A percentile compares a stretch with the other conserved stretches of the same genome.
Evolutionary conservation across 2,113 vertebrate genomes (phyloP).

Genomic region (Tiliqua scincoides): DNA sequence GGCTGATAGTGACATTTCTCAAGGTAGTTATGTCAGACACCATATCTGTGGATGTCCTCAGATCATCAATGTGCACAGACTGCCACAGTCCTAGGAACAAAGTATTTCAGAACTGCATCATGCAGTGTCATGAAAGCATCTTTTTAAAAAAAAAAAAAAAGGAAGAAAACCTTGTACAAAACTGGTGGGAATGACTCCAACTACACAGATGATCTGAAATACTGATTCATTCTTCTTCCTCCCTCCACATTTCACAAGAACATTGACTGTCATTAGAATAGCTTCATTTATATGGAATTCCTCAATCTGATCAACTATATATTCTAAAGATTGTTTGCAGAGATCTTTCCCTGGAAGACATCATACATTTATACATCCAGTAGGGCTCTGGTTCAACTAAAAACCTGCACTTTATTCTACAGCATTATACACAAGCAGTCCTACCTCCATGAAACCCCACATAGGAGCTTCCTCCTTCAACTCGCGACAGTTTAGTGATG

Average conservation of each 20-base stretch:
- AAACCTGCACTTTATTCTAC: neutral
- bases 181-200: neutral
- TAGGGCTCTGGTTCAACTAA: neutral
- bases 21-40: constrained; percentile 86
- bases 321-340: too few relatives aligned
- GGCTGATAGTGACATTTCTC: constrained; percentile 87
- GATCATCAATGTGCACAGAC: constrained; percentile 94
- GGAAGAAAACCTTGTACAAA: neutral
- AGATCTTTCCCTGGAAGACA: neutral
- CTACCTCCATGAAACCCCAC: constrained; percentile 93
- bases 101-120: neutral
- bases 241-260: neutral
- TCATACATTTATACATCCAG: neutral
- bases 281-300: neutral
- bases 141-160: neutral
- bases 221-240: neutral
- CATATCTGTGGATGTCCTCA: constrained; percentile 86
- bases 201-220: neutral
- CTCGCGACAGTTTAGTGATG: constrained; percentile 88
- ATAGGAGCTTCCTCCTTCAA: constrained; percentile 85
- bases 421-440: neutral
- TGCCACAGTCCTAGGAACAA: constrained; percentile 85
- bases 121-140: neutral
- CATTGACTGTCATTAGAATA: neutral
- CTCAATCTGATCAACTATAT: neutral